Evolutionary conservation across 2,888 invertebrate genomes (phyloP), one percentile per base, ranked within the genome.

Genomic region (Callimorpha dominula): DNA sequence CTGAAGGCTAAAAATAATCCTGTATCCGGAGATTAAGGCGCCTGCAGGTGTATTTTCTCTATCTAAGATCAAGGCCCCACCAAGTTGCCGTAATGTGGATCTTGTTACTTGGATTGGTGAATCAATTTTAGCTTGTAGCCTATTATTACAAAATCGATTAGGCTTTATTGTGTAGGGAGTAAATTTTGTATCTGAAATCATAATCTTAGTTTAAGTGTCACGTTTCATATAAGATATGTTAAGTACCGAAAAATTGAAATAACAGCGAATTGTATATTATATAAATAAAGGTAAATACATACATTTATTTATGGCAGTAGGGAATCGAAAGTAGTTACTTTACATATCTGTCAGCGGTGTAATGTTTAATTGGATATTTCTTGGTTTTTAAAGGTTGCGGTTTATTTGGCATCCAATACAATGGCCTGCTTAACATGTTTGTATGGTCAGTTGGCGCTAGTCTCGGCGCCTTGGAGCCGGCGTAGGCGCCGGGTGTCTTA

Each of bases 1-100:
- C 84, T 82, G 78, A 81, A 86, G 87, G 87, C 91, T 92, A 91
- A 92, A 92, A 91, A 93, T 92, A 93, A 90, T 88, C 85, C 84
- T 79, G 77, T 70, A 87, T 88, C 88, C 85, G 72, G 78, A 87
- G 90, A 90, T 90, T 91, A 91, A 83, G 85, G 82, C 85, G 88
- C 87, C 86, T 88, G 84, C 87, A 91, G 91, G 92, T 92, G 90
- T 87, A 89, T 89, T 86, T 87, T 83, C 81, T 85, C 78, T 85
- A 88, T 87, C 86, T 81, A 73, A 88, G 82, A 87, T 87, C 80
- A 83, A 79, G 79, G 78, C 74, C 78, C 73, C 71, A 65, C 65
- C 65, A 40, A 14, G 43, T 64, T 72, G 75, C 42, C 14, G 70
- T 66, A 87, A 86, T 84, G 68, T 81, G 72, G 66, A 68, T 82